phyloP scores from a whole-genome alignment of 1,140 invertebrate species.

The Leptinotarsa texana region DNA sequence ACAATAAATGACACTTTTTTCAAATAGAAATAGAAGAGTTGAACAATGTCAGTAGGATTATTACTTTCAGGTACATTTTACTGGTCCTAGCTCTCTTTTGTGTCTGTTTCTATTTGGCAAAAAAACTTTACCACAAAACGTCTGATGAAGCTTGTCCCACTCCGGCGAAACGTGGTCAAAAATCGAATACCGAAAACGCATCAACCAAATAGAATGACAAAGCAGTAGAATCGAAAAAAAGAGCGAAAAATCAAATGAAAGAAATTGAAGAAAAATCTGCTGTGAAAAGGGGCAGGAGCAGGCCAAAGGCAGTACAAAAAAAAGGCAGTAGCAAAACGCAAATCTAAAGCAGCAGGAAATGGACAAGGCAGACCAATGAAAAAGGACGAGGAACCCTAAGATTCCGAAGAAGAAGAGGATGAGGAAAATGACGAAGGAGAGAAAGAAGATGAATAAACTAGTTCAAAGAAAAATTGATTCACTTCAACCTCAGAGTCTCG shows the following conservation, averaged over 20 bases:
- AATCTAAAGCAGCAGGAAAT: slow-evolving; percentile 35
- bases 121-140: slow-evolving; percentile 33
- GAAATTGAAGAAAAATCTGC: slow-evolving; percentile 41
- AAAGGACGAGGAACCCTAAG: slow-evolving; percentile 43
- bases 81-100: too few relatives aligned
- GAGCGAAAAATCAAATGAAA: slow-evolving; percentile 34
- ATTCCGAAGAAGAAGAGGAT: slow-evolving; percentile 38
- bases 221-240: slow-evolving; percentile 42
- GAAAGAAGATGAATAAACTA: too few relatives aligned
- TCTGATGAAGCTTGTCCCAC: slow-evolving; percentile 44
- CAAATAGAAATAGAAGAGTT: too few relatives aligned
- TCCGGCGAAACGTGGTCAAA: slow-evolving; percentile 45
- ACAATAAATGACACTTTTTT: too few relatives aligned
- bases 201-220: slow-evolving; percentile 35
- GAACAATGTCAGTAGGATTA: too few relatives aligned
- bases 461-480: neutral
- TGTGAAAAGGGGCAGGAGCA: slow-evolving; percentile 46
- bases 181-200: slow-evolving; percentile 37
- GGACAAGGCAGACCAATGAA: slow-evolving; percentile 46
- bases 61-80: too few relatives aligned
- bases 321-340: slow-evolving; percentile 42
- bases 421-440: too few relatives aligned
- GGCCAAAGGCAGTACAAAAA: slow-evolving; percentile 51
- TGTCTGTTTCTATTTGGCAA: slow-evolving; percentile 2
- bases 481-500: neutral